These are phyloP conservation scores for Lucilia cuprina DNA, from an alignment of 1,140 invertebrate genomes.

Conservation along the genomic window DNA sequence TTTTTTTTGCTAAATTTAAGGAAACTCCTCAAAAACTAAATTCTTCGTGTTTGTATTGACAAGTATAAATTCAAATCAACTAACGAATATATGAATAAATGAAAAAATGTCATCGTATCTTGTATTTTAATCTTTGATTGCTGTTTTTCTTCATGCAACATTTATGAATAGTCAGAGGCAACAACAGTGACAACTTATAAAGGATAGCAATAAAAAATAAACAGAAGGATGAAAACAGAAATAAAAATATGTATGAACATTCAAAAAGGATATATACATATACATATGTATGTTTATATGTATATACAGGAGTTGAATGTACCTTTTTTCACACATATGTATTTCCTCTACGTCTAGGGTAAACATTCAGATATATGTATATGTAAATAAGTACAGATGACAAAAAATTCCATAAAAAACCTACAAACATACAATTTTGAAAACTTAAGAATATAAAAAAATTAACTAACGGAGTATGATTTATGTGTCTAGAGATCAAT, in stretches of 20 bases:
- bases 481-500: background rate
- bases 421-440: background rate
- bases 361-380: too few relatives aligned
- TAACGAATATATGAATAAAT: conserved; percentile 44
- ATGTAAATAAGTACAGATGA: background rate
- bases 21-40: background rate
- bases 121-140: conserved; percentile 61
- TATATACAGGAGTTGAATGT: background rate
- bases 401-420: background rate
- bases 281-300: too few relatives aligned
- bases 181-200: background rate
- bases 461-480: background rate
- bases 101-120: conserved; percentile 58
- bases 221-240: background rate
- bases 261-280: background rate
- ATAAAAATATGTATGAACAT: background rate
- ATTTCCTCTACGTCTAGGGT: too few relatives aligned
- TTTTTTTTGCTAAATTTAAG: background rate
- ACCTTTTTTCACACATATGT: background rate
- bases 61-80: conserved; percentile 38
- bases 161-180: conserved; percentile 28
- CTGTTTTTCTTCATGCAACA: conserved; percentile 47
- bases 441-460: background rate
- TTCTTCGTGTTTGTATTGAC: background rate
- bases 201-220: background rate